phyloP scores from a whole-genome alignment of 2,888 invertebrate genomes.

The Mesochorus sp. region DNA sequence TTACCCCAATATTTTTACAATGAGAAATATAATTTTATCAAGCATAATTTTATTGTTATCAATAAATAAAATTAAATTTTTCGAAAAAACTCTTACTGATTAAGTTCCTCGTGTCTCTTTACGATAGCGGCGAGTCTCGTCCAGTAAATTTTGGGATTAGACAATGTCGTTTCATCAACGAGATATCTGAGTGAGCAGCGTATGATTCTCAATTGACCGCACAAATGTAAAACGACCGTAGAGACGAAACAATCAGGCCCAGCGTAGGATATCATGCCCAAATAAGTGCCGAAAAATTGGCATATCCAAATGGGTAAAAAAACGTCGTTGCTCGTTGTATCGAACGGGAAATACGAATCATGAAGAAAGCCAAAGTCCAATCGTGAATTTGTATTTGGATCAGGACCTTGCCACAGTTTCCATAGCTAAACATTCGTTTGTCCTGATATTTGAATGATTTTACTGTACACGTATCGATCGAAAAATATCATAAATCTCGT shows the following conservation, averaged over 20 bases:
- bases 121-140: conserved; percentile 31
- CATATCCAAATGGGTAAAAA: conserved; percentile 42
- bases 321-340: conserved; percentile 10
- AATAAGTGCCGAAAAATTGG: conserved; percentile 38
- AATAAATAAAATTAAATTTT: not conserved
- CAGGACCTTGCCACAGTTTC: conserved; percentile 26
- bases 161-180: conserved; percentile 18
- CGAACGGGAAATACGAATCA: conserved; percentile 56
- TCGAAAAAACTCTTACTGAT: conserved; percentile 24
- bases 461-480: not conserved
- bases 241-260: conserved; percentile 54
- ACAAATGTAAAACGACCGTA: conserved; percentile 57
- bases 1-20: not conserved
- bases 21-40: not conserved
- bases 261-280: conserved; percentile 24
- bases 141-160: conserved; percentile 33
- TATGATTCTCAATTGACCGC: conserved; percentile 55
- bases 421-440: conserved; percentile 44
- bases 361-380: conserved; percentile 49
- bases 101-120: conserved; percentile 47
- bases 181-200: conserved; percentile 43
- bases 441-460: not conserved
- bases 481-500: not conserved
- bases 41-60: not conserved
- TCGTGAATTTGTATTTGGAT: conserved; percentile 21